Evolutionary conservation across 2,888 invertebrate species (phyloP), one percentile per base, ranked within the genome.

Genomic region (Folsomia candida): DNA sequence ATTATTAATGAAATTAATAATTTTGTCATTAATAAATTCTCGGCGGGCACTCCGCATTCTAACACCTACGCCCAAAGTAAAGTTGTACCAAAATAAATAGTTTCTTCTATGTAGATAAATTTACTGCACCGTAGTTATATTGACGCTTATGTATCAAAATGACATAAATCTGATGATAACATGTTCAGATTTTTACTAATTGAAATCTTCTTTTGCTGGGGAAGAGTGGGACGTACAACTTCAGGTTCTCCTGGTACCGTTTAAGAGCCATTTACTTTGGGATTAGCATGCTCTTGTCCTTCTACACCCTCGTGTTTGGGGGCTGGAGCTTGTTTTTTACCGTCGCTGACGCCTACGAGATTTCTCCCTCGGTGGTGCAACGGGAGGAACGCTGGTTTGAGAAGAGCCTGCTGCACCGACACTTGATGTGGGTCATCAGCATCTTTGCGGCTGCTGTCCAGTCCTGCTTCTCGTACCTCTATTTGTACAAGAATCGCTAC

Each of bases 401-500:
- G 25, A 54, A 22, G 25, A 51, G 25, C 57, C 54, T 65, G 1
- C 2, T 65, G 54, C n/a, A 51, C 3, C 54, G 65, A 18, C 65
- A 65, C 25, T 47, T 54, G n/a, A 57, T 65, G 51, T 54, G 25
- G 26, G 18, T 54, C 2, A 27, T 51, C 18, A 65, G 65, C 25
- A 25, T 51, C 14, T 3, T 28, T 22, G 51, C 65, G 3, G 54
- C 65, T n/a, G 27, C 26, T 6, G 20, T 65, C n/a, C 57, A 57
- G 11, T 25, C 51, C 20, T 22, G 14, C 4, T 18, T 51, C 18
- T 22, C 26, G 3, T 4, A 3, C 27, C 24, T 54, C 6, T 51
- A 65, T 57, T 9, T 57, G 4, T 65, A 51, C 65, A 25, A 25
- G 25, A 65, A 65, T 6, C 18, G 65, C 2, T 26, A 65, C 25